Conservation (phyloP, 2,888 invertebrate species). For the Aphidius colemani region DNA sequence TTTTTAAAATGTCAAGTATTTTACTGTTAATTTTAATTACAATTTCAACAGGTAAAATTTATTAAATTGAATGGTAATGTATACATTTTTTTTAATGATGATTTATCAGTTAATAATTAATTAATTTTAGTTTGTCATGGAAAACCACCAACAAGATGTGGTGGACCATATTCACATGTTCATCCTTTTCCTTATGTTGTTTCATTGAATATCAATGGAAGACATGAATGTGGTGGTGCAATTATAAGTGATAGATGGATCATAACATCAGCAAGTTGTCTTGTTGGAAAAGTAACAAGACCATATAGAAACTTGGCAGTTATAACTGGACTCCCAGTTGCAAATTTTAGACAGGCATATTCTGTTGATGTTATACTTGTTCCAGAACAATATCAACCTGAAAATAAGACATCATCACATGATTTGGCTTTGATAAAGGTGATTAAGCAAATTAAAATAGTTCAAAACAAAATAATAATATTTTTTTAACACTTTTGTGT, state of each 20-base stretch:
- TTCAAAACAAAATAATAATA: no score
- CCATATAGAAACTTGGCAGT: constrained; percentile 4
- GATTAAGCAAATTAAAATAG: no score
- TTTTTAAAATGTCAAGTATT: no score
- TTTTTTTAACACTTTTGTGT: not conserved
- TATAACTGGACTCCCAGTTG: constrained; percentile 19
- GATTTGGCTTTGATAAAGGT: constrained; percentile 12
- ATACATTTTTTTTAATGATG: not conserved
- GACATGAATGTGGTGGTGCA: constrained; percentile 37
- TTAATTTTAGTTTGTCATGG: not conserved
- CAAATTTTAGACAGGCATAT: no score
- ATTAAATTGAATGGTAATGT: not conserved
- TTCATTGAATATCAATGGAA: constrained; percentile 28
- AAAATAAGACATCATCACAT: not conserved
- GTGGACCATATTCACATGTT: constrained; percentile 27
- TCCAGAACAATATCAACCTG: not conserved
- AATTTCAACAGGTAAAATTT: not conserved
- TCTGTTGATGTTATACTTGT: not conserved
- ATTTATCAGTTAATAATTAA: not conserved
- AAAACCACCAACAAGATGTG: constrained; percentile 19
- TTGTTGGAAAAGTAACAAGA: not conserved
- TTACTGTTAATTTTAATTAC: not conserved
- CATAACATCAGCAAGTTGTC: constrained; percentile 41
- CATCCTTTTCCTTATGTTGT: constrained; percentile 36
- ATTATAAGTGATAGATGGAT: constrained; percentile 32